Base-by-base conservation (phyloP, 2,113 vertebrate species). In the Salvator merianae region DNA sequence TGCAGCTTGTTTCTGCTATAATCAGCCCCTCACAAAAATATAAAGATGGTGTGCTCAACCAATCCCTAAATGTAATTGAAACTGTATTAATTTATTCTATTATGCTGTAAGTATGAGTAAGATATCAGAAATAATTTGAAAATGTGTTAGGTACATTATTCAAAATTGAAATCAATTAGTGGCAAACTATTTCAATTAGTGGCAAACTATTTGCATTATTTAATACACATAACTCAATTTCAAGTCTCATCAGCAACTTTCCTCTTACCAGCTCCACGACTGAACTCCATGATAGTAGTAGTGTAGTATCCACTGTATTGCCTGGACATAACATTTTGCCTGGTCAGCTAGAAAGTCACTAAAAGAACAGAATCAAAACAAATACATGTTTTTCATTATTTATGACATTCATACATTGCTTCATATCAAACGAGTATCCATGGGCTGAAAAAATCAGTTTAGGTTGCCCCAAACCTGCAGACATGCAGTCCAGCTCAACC, bases 201-300 rank as follows among this genome's bases (percentile, higher is more conserved):
- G 24, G 20, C 14, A 59, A 59, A 20, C 13, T 62, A 79, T 47
- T 59, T 36, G 26, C 34, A 24, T 36, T 26, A 63, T 47, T 28
- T 50, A 84, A 77, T 18, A 34, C 30, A 69, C 26, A 55, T 55
- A 55, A 28, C 62, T 63, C 26, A 28, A 63, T 63, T 30, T 16
- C 16, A 71, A 72, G 26, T 72, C 62, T 53, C 32, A 79, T 28
- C 47, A 74, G 7, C 68, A 1, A 6, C 1, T 53, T 18, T 36
- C 84, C 85, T 73, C 97, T 96, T 93, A 99, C 99, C 99, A 99
- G 95, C 98, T 99, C 99, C 99, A 99, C 34, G 99, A 99, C 34
- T 99, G 98, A 88, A 99, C 99, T 87, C 99, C 99, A 40, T 99
- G 98, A 91, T 99, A 99, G 88, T 99, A 99, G 93, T 99, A 99